phyloP scores from a whole-genome alignment of 1,140 invertebrate genomes.

The Luehdorfia chinensis region DNA sequence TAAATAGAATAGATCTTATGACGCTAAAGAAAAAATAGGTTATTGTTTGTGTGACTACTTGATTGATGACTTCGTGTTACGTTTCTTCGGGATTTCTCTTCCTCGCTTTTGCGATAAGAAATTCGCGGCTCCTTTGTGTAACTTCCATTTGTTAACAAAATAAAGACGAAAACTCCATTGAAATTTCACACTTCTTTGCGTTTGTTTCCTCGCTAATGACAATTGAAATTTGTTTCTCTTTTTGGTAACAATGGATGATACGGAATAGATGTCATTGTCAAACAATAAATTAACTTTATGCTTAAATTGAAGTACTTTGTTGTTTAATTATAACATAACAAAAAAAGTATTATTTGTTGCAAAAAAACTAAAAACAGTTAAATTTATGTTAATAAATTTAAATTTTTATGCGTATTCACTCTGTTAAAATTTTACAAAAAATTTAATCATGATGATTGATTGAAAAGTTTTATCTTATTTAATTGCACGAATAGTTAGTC shows the following conservation, averaged over 20 bases:
- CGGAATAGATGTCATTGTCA: constrained; percentile 3
- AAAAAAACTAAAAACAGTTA: too few species aligned
- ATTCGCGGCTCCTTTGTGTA: constrained; percentile 35
- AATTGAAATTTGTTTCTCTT: constrained; percentile 39
- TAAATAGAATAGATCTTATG: constrained; percentile 3
- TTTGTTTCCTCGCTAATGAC: constrained; percentile 36
- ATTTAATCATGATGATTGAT: too few species aligned
- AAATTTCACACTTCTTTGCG: constrained; percentile 34
- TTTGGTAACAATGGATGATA: constrained; percentile 30
- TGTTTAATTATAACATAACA: too few species aligned
- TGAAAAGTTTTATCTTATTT: too few species aligned
- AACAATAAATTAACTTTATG: constrained; percentile 1
- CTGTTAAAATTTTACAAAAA: too few species aligned
- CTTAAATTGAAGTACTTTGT: too few species aligned
- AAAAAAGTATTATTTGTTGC: too few species aligned
- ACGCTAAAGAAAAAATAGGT: constrained; percentile 7
- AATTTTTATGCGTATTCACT: too few species aligned
- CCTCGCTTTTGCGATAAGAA: constrained; percentile 27
- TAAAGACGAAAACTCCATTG: constrained; percentile 33
- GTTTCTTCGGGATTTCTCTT: constrained; percentile 42
- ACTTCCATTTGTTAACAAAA: constrained; percentile 35
- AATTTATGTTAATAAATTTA: too few species aligned
- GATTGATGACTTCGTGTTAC: constrained; percentile 51
- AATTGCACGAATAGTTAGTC: too few species aligned
- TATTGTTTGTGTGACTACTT: constrained; percentile 36